Conservation (phyloP, 2,113 vertebrate species). For the Actenoides hombroni region DNA sequence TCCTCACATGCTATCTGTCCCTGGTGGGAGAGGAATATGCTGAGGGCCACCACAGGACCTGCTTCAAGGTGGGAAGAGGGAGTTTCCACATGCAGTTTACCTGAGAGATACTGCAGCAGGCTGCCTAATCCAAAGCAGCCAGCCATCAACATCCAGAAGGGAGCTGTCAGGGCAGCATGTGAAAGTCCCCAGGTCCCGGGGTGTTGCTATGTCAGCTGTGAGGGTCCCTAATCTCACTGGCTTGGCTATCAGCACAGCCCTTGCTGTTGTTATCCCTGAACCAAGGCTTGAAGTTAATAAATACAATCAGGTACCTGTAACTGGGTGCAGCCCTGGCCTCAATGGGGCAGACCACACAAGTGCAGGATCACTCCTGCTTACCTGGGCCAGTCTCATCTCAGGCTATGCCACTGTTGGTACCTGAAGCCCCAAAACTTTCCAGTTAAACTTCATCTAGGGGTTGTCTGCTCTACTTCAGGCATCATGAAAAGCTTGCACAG, state of each 20-base stretch:
- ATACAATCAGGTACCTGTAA: not conserved
- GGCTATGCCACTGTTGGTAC: not conserved
- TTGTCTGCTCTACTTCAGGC: not conserved
- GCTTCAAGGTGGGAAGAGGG: not conserved
- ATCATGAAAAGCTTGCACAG: not conserved
- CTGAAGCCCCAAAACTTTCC: not conserved
- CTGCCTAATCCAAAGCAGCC: not conserved
- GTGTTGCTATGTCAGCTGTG: not conserved
- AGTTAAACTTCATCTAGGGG: not conserved
- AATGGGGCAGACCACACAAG: fast-evolving
- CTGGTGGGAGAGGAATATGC: not conserved
- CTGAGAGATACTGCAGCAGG: not conserved
- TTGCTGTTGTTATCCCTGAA: not conserved
- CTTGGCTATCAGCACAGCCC: not conserved
- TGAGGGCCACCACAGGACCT: not conserved
- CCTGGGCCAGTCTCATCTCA: not conserved
- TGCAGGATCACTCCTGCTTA: not conserved
- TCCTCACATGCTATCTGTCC: fast-evolving
- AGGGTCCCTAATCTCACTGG: not conserved
- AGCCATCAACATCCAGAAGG: not conserved
- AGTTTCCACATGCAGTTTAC: not conserved
- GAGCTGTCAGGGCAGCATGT: not conserved
- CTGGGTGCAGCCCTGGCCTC: not conserved
- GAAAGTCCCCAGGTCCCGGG: not conserved
- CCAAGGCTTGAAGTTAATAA: not conserved